phyloP scores from a whole-genome alignment of 2,113 vertebrate species.

The Ivindomyrus marchei region DNA sequence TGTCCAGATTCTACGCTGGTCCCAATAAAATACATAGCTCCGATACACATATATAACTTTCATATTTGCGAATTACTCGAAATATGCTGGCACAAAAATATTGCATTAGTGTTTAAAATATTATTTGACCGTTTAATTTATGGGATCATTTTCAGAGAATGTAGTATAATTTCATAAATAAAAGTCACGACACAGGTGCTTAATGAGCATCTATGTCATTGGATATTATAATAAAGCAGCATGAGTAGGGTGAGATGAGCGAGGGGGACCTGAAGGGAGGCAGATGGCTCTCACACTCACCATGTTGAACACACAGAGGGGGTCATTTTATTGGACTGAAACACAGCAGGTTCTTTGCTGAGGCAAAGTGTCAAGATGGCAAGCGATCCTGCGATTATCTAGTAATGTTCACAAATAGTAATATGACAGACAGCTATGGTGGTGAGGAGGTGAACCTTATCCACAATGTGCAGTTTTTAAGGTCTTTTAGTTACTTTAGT shows the following conservation, averaged over 20 bases:
- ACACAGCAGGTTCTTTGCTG: not conserved
- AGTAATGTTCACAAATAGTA: not conserved
- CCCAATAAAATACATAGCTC: not conserved
- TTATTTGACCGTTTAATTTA: not conserved
- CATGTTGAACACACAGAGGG: slow-evolving; percentile 1
- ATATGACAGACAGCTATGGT: not conserved
- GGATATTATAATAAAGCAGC: not conserved
- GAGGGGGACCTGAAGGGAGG: not conserved
- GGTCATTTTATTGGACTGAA: not conserved
- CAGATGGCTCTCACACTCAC: not conserved
- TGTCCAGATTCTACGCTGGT: not conserved
- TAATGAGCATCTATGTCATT: not conserved
- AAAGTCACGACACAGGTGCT: not conserved
- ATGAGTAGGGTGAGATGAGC: not conserved
- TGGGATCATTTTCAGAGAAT: not conserved
- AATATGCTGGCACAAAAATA: not conserved
- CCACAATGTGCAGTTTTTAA: not conserved
- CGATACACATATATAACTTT: not conserved
- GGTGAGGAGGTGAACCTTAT: not conserved
- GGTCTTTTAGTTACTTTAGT: not conserved
- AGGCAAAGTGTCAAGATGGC: not conserved
- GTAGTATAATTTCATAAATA: not conserved
- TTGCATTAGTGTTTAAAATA: not conserved
- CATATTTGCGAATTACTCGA: not conserved
- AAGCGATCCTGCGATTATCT: not conserved